These are phyloP conservation scores for Seira sanloemensis DNA, from an alignment of 2,888 invertebrate species.

Conservation along the genomic window DNA sequence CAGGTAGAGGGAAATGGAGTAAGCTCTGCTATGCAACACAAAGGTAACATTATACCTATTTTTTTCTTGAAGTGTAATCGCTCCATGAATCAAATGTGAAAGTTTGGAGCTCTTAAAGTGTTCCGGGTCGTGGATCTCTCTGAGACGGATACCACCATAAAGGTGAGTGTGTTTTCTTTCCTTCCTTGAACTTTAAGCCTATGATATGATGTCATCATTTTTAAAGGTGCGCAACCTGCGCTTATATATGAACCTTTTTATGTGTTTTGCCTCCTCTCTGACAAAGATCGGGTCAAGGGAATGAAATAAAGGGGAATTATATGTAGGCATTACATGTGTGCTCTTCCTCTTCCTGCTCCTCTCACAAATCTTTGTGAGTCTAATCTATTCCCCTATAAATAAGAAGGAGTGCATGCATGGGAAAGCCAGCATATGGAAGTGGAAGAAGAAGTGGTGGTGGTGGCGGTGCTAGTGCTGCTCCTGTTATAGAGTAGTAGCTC, in stretches of 20 bases:
- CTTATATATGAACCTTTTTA: too few relatives aligned
- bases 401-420: constrained; percentile 43
- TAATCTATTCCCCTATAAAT: constrained; percentile 63
- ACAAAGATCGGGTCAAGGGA: constrained; percentile 60
- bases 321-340: constrained; percentile 36
- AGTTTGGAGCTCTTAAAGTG: constrained; percentile 61
- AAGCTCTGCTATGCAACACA: too few relatives aligned
- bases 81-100: constrained; percentile 65
- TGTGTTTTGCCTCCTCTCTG: too few relatives aligned
- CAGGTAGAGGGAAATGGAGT: too few relatives aligned
- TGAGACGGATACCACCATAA: too few relatives aligned
- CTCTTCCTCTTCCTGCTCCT: constrained; percentile 15
- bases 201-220: too few relatives aligned
- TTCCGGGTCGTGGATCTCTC: constrained; percentile 55
- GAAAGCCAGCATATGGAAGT: constrained; percentile 56
- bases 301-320: constrained; percentile 54
- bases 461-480: constrained; percentile 20
- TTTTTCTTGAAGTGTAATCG: constrained; percentile 62
- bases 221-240: too few relatives aligned
- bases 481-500: neutral
- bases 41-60: too few relatives aligned
- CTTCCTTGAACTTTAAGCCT: too few relatives aligned
- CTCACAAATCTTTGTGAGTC: constrained; percentile 57
- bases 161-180: too few relatives aligned
- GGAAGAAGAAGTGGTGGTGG: too few relatives aligned